Evolutionary conservation across 1,140 invertebrate species (phyloP).

Genomic region (Heliconius hermathena): DNA sequence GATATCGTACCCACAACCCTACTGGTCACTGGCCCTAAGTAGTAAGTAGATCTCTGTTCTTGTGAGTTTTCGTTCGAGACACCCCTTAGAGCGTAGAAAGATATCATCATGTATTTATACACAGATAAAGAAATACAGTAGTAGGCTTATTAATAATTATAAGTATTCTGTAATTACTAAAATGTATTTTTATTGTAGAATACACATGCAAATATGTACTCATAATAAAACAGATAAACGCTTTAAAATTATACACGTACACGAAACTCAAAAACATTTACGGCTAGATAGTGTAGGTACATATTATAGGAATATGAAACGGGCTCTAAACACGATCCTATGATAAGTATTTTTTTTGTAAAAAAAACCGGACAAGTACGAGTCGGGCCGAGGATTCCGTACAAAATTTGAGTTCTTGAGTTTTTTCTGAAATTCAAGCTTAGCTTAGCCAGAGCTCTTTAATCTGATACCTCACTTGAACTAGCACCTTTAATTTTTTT

Average conservation of each 20-base stretch:
- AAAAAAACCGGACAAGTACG: background rate
- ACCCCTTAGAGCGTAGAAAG: too few species aligned
- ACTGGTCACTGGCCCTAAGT: too few species aligned
- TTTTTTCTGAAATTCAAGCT: too few species aligned
- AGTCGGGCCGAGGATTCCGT: too few species aligned
- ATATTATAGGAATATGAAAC: background rate
- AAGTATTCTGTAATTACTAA: background rate
- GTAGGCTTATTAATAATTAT: background rate
- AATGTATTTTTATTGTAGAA: background rate
- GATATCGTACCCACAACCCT: too few species aligned
- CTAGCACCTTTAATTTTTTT: background rate
- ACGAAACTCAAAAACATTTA: background rate
- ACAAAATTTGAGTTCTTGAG: too few species aligned
- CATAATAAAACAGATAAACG: background rate
- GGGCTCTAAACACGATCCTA: background rate
- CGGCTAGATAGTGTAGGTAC: background rate
- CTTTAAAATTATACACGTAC: background rate
- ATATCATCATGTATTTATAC: too few species aligned
- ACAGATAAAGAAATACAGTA: background rate
- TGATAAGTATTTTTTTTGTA: background rate
- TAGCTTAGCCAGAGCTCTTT: too few species aligned
- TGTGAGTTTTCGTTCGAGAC: too few species aligned
- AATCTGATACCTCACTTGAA: too few species aligned
- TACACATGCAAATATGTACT: background rate
- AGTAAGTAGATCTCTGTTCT: too few species aligned